Percentiles rank a stretch among this genome's conserved stretches.
Conservation (phyloP, 2,888 invertebrate species). For the Sinohyriopsis cumingii region DNA sequence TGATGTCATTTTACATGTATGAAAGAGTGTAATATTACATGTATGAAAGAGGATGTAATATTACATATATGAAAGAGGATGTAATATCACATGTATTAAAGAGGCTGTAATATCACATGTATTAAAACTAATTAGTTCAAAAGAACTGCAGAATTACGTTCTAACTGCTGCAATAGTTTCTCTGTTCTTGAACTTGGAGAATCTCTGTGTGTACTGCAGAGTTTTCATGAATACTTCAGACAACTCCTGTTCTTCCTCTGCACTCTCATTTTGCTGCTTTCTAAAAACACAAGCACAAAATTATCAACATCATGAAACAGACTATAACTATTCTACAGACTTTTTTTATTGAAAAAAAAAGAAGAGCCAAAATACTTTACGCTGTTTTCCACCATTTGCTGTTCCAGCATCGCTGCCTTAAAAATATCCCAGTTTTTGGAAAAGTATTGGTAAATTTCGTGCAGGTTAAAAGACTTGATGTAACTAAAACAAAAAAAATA, state of each 20-base stretch:
- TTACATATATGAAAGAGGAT: no score
- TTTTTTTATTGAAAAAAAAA: not conserved
- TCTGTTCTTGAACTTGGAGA: conserved; percentile 97
- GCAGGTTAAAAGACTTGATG: no score
- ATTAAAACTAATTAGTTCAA: not conserved
- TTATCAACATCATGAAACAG: not conserved
- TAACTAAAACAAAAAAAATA: no score
- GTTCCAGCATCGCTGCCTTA: no score
- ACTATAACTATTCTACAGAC: not conserved
- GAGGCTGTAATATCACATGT: no score
- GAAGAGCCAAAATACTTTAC: not conserved
- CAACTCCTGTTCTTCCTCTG: conserved; percentile 95
- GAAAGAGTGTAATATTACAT: no score
- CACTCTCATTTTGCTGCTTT: conserved; percentile 97
- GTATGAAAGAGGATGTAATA: no score
- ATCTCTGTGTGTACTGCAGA: conserved; percentile 94
- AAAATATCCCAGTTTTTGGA: no score
- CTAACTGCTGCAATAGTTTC: conserved; percentile 97
- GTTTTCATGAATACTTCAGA: conserved; percentile 99
- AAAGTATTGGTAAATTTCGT: no score
- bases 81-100: no score
- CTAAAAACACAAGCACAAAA: conserved; percentile 70
- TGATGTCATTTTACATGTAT: no score
- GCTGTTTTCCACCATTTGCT: no score
- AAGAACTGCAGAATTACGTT: conserved; percentile 77